Conservation (phyloP, 2,113 vertebrate species). For the Gnathonemus longibarbis region DNA sequence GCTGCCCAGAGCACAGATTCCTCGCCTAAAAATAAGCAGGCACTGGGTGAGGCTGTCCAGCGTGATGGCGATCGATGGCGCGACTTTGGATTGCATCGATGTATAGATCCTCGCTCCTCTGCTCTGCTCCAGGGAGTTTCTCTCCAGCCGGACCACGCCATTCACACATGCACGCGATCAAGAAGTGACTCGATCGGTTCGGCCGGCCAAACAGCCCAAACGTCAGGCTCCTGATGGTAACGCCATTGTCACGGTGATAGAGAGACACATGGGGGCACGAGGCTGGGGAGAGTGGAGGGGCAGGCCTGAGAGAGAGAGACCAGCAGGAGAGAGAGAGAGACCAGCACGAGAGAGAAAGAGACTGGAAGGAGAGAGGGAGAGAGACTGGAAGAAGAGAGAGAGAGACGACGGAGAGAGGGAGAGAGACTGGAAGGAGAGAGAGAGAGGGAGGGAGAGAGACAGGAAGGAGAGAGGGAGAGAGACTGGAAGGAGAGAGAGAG, state of each 20-base stretch:
- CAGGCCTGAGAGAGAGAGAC: neutral
- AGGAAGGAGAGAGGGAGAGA: too few relatives aligned
- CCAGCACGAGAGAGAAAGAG: neutral
- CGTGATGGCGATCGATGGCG: conserved; percentile 99
- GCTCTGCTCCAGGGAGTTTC: conserved; percentile 89
- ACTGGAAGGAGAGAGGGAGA: neutral
- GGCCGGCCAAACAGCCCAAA: neutral
- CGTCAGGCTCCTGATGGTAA: neutral
- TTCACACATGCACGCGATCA: conserved; percentile 39
- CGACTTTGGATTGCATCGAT: conserved; percentile 99
- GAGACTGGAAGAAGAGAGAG: too few relatives aligned
- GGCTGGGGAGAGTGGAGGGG: neutral
- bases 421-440: too few relatives aligned
- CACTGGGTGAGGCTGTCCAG: conserved; percentile 95
- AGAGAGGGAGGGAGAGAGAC: neutral
- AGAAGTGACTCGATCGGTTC: neutral
- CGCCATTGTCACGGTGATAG: neutral
- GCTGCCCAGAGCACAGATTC: conserved; percentile 99
- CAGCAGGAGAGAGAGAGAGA: neutral
- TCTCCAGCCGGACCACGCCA: conserved; percentile 60
- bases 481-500: too few relatives aligned
- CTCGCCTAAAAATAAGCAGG: conserved; percentile 99
- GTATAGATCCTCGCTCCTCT: conserved; percentile 90
- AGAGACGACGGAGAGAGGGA: neutral
- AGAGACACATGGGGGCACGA: neutral